Conservation (phyloP, 2,797 vertebrate species). For the Cirrhinus molitorella region DNA sequence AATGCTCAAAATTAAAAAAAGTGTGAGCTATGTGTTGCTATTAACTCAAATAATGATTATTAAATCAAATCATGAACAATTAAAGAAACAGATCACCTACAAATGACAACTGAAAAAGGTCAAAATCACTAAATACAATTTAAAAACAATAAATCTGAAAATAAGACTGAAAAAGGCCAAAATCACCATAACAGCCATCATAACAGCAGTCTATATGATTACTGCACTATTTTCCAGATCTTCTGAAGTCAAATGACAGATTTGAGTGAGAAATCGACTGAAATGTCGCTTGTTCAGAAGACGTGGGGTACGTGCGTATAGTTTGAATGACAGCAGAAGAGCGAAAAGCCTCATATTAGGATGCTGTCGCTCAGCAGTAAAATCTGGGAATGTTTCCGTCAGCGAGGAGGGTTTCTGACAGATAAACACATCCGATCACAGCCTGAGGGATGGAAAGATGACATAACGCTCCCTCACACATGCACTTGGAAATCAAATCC, state of each 20-base stretch:
- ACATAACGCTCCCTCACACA: constrained; percentile 53
- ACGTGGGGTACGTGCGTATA: not conserved
- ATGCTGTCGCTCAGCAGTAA: constrained; percentile 66
- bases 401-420: constrained; percentile 67
- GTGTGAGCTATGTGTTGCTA: too few species aligned
- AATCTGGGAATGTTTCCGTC: constrained; percentile 71
- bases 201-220: not conserved
- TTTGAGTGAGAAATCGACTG: not conserved
- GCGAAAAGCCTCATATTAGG: constrained; percentile 48
- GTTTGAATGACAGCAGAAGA: not conserved
- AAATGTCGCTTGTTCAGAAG: too few species aligned
- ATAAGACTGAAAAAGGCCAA: too few species aligned
- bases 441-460: constrained; percentile 69
- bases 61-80: too few species aligned
- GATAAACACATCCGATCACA: constrained; percentile 64
- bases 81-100: too few species aligned
- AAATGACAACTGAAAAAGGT: too few species aligned
- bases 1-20: too few species aligned
- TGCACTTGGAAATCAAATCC: constrained; percentile 35
- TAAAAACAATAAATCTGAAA: too few species aligned
- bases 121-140: too few species aligned
- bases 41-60: too few species aligned
- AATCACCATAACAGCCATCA: not conserved
- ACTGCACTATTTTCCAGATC: too few species aligned
- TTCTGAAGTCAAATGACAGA: not conserved